Conservation (phyloP, 2,113 vertebrate genomes). For the Poeciliopsis turrubarensis region DNA sequence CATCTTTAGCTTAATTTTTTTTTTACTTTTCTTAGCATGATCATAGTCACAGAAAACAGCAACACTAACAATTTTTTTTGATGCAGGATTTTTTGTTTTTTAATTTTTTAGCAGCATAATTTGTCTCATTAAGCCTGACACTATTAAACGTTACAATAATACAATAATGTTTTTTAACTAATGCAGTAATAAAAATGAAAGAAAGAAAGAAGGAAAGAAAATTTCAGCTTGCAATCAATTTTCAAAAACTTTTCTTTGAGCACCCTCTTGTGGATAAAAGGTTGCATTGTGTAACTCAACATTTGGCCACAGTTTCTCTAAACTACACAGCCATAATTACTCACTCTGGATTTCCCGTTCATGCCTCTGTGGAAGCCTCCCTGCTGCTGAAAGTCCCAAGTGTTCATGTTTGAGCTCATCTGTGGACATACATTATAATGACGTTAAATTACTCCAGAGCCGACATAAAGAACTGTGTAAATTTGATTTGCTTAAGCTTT, state of each 20-base stretch:
- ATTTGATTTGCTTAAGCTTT: neutral
- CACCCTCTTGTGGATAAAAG: neutral
- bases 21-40: neutral
- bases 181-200: no score
- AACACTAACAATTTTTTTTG: neutral
- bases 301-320: neutral
- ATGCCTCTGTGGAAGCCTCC: neutral
- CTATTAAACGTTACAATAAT: no score
- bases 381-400: neutral
- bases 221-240: no score
- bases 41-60: neutral
- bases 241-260: no score
- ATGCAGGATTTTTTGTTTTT: neutral
- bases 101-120: neutral
- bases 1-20: neutral
- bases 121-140: neutral
- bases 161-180: no score
- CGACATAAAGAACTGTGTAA: neutral
- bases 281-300: neutral
- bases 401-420: neutral
- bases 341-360: slow-evolving; percentile 36
- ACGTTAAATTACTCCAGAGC: neutral
- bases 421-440: neutral
- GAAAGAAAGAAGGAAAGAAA: no score
- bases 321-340: slow-evolving; percentile 11